phyloP scores from a whole-genome alignment of 2,113 vertebrate species.

The Lampris megalopsis region DNA sequence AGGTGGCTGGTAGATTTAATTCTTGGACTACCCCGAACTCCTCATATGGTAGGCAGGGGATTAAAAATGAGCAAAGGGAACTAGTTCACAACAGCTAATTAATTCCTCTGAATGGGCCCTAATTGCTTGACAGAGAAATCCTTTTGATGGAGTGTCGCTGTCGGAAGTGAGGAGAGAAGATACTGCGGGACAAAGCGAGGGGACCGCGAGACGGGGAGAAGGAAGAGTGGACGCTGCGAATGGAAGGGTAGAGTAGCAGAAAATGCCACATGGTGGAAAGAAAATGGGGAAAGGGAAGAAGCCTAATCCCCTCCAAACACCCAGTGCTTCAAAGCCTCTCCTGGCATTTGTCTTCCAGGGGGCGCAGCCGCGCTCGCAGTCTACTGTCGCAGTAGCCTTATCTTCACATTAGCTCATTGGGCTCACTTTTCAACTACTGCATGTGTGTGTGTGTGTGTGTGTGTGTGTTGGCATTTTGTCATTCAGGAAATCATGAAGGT shows the following conservation, averaged over 20 bases:
- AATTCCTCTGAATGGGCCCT: not conserved
- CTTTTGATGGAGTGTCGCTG: not conserved
- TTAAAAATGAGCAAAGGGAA: not conserved
- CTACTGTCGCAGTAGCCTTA: not conserved
- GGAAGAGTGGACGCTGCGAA: not conserved
- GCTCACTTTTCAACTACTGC: constrained; percentile 47
- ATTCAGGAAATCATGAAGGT: constrained; percentile 66
- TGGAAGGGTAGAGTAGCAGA: not conserved
- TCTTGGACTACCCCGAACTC: too few species aligned
- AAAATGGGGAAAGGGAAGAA: not conserved
- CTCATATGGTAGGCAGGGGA: too few species aligned
- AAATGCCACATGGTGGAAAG: constrained; percentile 16
- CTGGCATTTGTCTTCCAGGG: not conserved
- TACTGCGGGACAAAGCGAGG: not conserved
- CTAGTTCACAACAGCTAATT: not conserved
- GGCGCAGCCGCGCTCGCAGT: constrained; percentile 6
- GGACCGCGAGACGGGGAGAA: not conserved
- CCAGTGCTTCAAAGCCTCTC: constrained; percentile 6
- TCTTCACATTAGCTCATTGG: constrained; percentile 17
- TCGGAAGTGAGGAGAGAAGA: not conserved
- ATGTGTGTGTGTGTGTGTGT: constrained; percentile 10
- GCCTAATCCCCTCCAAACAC: not conserved
- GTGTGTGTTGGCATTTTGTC: constrained; percentile 41
- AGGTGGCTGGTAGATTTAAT: too few species aligned
- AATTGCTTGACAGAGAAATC: not conserved